Evolutionary conservation across 92 coral and sea anemone genomes (phyloP).

Genomic region (Micromussa lordhowensis): DNA sequence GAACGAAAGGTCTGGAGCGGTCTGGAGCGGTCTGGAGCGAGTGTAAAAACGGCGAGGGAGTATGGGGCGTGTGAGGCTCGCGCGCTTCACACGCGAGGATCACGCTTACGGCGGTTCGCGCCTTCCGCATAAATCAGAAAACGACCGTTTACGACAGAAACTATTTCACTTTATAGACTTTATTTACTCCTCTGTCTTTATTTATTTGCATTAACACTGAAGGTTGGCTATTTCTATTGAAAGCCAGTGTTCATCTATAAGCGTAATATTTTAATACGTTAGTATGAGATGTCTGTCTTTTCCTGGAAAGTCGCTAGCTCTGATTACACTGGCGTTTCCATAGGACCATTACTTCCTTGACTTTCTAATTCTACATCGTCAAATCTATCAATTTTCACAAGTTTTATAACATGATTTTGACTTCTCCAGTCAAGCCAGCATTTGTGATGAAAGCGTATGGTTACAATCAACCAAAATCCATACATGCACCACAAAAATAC

Average conservation of each 20-base stretch:
- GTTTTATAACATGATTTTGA: conserved; percentile 79
- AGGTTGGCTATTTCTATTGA: too few species aligned
- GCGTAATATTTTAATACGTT: not conserved
- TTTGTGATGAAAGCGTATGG: conserved; percentile 77
- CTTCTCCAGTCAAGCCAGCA: conserved; percentile 89
- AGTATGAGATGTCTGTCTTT: not conserved
- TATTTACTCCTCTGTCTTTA: not conserved
- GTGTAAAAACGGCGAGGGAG: too few species aligned
- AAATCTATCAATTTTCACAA: conserved; percentile 42
- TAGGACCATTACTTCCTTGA: not conserved
- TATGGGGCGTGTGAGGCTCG: too few species aligned
- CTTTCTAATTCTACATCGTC: conserved; percentile 3
- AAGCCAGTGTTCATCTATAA: not conserved
- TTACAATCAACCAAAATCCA: conserved; percentile 80
- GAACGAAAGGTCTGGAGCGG: too few species aligned
- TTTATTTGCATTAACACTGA: not conserved
- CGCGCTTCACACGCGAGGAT: too few species aligned
- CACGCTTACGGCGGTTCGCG: too few species aligned
- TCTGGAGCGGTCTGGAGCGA: too few species aligned
- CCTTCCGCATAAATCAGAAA: too few species aligned
- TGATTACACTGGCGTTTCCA: conserved; percentile 30
- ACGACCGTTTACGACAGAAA: too few species aligned
- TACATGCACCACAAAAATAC: conserved; percentile 83
- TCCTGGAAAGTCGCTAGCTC: not conserved
- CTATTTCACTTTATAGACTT: not conserved